Conservation (phyloP, 2,888 invertebrate species). For the Tenthredo scrophulariae region DNA sequence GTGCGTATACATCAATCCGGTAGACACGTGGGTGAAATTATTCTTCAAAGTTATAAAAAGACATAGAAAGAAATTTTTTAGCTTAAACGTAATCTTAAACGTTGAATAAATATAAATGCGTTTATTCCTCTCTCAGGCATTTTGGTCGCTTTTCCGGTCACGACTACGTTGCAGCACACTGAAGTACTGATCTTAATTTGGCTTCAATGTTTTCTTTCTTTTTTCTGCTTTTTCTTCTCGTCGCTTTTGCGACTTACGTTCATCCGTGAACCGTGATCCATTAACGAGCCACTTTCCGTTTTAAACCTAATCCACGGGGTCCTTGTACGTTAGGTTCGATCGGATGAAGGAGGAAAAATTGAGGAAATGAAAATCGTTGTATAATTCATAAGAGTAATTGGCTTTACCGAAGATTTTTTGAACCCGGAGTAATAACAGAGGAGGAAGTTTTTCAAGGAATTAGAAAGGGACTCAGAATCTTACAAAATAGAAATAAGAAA, state of each 20-base stretch:
- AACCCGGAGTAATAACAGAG: background rate
- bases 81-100: background rate
- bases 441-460: background rate
- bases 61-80: background rate
- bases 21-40: background rate
- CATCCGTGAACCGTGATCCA: background rate
- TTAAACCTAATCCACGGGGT: background rate
- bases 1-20: background rate
- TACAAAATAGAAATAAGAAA: background rate
- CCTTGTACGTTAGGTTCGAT: background rate
- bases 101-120: conserved; percentile 19
- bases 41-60: background rate
- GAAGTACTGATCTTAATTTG: conserved; percentile 29
- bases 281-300: conserved; percentile 19
- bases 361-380: conserved; percentile 18
- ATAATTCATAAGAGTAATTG: conserved; percentile 15
- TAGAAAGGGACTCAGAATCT: background rate
- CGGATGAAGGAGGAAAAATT: background rate
- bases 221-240: background rate
- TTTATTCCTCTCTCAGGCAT: background rate
- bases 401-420: background rate
- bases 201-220: background rate
- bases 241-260: conserved; percentile 12
- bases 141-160: background rate
- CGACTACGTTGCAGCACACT: background rate